Percentiles rank a stretch among this genome's conserved stretches.
Conservation (phyloP, 2,797 vertebrate species). For the Schizopygopsis malacanthus region DNA sequence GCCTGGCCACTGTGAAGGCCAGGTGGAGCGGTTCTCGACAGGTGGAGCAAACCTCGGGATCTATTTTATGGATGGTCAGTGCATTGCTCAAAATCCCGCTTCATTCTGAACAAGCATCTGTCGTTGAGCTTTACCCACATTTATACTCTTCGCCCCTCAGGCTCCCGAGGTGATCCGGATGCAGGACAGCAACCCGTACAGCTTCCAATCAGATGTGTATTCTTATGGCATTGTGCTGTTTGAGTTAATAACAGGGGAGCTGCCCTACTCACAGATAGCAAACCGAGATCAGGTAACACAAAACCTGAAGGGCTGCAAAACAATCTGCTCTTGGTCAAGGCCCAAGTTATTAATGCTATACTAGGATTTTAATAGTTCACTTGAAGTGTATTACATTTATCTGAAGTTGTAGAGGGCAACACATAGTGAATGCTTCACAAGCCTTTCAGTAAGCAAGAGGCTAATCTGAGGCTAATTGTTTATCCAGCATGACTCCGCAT, state of each 20-base stretch:
- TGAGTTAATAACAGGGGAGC: slow-evolving; percentile 95
- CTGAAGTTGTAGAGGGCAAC: not conserved
- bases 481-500: slow-evolving; percentile 10
- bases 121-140: not conserved
- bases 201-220: slow-evolving; percentile 98
- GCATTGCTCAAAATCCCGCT: not conserved
- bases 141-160: slow-evolving; percentile 66
- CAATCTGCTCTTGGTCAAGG: not conserved
- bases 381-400: not conserved
- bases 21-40: slow-evolving; percentile 97
- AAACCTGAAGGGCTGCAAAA: slow-evolving; percentile 1
- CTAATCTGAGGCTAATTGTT: not conserved
- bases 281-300: slow-evolving; percentile 92
- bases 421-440: not conserved
- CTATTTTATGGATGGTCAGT: slow-evolving; percentile 97
- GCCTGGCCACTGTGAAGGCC: slow-evolving; percentile 96
- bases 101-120: not conserved
- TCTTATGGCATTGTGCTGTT: slow-evolving; percentile 96
- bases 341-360: not conserved
- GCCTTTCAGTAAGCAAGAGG: not conserved
- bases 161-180: slow-evolving; percentile 97
- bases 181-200: slow-evolving; percentile 97
- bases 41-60: slow-evolving; percentile 96
- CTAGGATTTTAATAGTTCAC: not conserved
- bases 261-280: slow-evolving; percentile 92